Conservation (phyloP, 2,888 invertebrate species). For the Nomada fabriciana region DNA sequence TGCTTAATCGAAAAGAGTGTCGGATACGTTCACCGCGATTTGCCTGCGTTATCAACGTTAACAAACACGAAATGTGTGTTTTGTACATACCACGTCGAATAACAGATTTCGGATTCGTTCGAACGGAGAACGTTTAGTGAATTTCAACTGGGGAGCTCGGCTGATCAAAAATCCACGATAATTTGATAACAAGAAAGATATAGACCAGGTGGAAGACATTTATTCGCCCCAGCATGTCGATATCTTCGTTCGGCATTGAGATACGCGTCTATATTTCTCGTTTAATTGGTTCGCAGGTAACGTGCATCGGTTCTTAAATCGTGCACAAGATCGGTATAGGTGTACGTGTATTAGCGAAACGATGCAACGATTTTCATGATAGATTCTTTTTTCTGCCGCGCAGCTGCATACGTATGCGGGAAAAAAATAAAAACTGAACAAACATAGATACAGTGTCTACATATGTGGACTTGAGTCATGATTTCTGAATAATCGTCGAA, state of each 20-base stretch:
- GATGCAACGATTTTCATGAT: constrained; percentile 16
- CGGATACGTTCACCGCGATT: constrained; percentile 19
- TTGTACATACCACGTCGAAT: constrained; percentile 6
- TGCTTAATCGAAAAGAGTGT: constrained; percentile 39
- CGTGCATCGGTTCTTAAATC: neutral
- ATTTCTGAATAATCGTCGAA: constrained; percentile 71
- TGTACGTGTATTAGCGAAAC: neutral
- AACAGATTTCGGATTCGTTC: constrained; percentile 5
- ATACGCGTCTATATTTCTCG: neutral
- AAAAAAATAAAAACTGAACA: constrained; percentile 31
- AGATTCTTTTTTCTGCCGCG: constrained; percentile 4
- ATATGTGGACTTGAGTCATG: constrained; percentile 67
- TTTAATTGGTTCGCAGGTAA: constrained; percentile 12
- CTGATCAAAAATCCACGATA: neutral
- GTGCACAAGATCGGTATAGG: neutral
- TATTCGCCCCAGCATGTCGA: neutral
- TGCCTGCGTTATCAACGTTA: constrained; percentile 36
- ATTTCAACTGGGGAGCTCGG: neutral
- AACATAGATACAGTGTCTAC: constrained; percentile 43
- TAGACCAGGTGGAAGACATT: neutral
- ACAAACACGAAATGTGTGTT: constrained; percentile 19
- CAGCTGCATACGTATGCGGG: constrained; percentile 42
- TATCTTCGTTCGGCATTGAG: neutral
- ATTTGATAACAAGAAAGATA: neutral
- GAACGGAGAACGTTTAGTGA: neutral